Evolutionary conservation across 2,888 invertebrate species (phyloP), one percentile per base, ranked within the genome.

Genomic region (Dasysyrphus albostriatus): DNA sequence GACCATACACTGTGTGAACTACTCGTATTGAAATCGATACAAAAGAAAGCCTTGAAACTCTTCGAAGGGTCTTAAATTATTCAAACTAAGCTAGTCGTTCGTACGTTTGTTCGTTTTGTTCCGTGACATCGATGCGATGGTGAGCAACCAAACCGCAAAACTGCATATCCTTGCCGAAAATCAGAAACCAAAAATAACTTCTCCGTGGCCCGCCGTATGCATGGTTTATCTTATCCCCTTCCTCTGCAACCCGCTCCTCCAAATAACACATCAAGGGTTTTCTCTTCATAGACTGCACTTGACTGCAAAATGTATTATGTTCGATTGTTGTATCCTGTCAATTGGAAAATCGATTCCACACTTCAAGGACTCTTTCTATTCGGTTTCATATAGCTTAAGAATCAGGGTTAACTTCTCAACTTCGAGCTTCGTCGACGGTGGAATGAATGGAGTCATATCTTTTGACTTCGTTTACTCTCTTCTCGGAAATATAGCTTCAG

Each of bases 271-370:
- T 14, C 67, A 59, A 16, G 34, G 42, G 37, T 39, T 44, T 24
- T 19, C 37, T 54, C 10, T 14, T 7, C 67, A 67, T 44, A 56
- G 10, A 61, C 14, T 83, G 83, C 74, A 83, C 73, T 83, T 83
- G 83, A 83, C 83, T 73, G 73, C 54, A 78, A 29, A 74, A 61
- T 69, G 61, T 70, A 77, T 67, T 76, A 70, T 59, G 54, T 67
- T 65, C 51, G 29, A 34, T 67, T 74, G 61, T 61, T 69, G 78
- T 83, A 59, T 69, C 42, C 51, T 73, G 44, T 63, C 70, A 54
- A 73, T 74, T 85, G 74, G 77, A 77, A 85, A 85, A 82, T 85
- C 85, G 72, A 82, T 85, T 85, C 85, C 80, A 80, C 80, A 84
- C 80, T 82, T 63, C 56, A 81, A 77, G 82, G 74, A 85, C 61